Evolutionary conservation across 2,888 invertebrate species (phyloP), one percentile per base, ranked within the genome.

Genomic region (Eupithecia subfuscata): DNA sequence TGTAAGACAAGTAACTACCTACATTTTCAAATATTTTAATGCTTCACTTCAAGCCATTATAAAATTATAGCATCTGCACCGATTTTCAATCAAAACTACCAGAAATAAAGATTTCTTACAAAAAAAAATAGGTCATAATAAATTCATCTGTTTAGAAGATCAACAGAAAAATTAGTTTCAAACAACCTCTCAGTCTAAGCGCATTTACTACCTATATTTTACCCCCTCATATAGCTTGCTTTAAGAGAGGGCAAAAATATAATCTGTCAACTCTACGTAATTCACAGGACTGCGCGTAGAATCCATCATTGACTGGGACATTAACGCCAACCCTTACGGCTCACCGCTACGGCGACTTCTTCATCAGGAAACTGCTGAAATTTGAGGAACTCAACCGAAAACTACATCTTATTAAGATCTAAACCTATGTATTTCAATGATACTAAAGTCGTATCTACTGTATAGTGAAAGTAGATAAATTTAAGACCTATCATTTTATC

Each of bases 331-430:
- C 70, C 22, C 1, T 67, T 22, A 70, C 77, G 75, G 98, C 99
- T 3, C 98, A 99, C 87, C 97, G 99, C 80, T 99, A 99, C 89
- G 99, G 99, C 30, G 99, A 99, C 89, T 99, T 99, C 95, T 99
- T 99, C 95, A 99, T 99, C 85, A 96, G 99, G 76, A 99, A 99
- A 92, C 98, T 99, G 80, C 96, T 99, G 84, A 99, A 99, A 92
- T 99, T 99, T 91, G 98, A 99, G 91, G 99, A 99, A 91, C 96
- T 99, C 79, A 98, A 98, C 92, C 96, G 98, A 74, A 98, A 98
- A 90, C 94, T 98, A 68, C 97, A 98, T 90, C 96, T 96, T 85
- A 95, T 97, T 84, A 97, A 97, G 91, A 96, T 97, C 82, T 97
- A 96, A 95, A 43, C 71, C 68, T 14, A n/a, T 37, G 18, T 40